Conservation (phyloP, 2,113 vertebrate genomes). For the Rhea americana region DNA sequence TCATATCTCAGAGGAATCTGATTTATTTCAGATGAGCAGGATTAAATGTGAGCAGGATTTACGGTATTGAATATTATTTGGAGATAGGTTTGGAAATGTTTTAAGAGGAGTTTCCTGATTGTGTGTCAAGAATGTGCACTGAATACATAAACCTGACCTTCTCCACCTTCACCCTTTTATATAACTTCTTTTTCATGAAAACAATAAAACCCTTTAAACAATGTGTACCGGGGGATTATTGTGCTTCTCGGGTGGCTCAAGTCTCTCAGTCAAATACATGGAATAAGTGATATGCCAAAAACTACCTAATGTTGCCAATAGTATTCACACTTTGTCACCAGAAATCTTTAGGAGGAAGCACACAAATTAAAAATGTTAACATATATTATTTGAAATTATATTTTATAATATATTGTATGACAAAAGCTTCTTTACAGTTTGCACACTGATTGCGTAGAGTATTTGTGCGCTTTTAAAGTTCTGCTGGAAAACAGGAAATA, state of each 20-base stretch:
- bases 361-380: conserved; percentile 39
- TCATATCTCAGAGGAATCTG: background rate
- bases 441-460: background rate
- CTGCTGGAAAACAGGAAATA: conserved; percentile 52
- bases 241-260: conserved; percentile 15
- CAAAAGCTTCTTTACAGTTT: conserved; percentile 14
- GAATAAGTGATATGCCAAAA: conserved; percentile 22
- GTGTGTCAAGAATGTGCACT: conserved; percentile 5
- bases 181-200: background rate
- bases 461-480: conserved; percentile 33
- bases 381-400: conserved; percentile 10
- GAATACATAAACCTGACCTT: background rate
- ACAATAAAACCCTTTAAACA: background rate
- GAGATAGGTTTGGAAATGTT: conserved; percentile 10
- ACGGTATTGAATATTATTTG: conserved; percentile 1
- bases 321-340: conserved; percentile 25
- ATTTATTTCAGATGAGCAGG: background rate
- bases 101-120: conserved; percentile 18
- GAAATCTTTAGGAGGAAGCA: conserved; percentile 34
- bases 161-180: background rate
- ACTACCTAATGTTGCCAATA: conserved; percentile 25
- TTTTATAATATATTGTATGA: background rate
- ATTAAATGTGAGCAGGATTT: background rate
- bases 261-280: background rate
- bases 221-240: background rate